phyloP scores from a whole-genome alignment of 53 echinoderm and acorn worm species.

The Stichopus horrens region DNA sequence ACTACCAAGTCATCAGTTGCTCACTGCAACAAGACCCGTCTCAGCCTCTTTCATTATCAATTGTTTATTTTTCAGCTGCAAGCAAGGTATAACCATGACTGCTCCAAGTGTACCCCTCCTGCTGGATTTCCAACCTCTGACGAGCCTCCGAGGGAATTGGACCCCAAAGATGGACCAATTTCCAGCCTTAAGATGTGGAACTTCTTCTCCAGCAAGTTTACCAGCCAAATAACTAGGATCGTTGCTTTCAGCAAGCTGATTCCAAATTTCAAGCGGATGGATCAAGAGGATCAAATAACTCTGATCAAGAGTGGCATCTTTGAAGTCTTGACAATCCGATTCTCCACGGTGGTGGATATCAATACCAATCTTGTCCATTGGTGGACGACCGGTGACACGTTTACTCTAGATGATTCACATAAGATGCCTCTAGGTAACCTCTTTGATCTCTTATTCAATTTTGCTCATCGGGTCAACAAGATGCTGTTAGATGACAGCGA shows the following conservation, averaged over 20 bases:
- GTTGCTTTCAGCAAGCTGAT: slow-evolving; percentile 98
- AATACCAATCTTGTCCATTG: slow-evolving; percentile 88
- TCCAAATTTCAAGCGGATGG: slow-evolving; percentile 90
- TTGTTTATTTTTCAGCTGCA: slow-evolving; percentile 59
- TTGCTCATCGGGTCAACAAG: slow-evolving; percentile 82
- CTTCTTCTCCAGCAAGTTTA: slow-evolving; percentile 99
- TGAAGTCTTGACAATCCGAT: slow-evolving; percentile 92
- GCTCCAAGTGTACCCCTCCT: slow-evolving; percentile 89
- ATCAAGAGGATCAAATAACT: slow-evolving; percentile 96
- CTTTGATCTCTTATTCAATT: slow-evolving; percentile 94
- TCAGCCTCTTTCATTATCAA: too few species aligned
- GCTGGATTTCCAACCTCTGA: slow-evolving; percentile 83
- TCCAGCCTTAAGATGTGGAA: slow-evolving; percentile 91
- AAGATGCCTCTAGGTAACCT: slow-evolving; percentile 96
- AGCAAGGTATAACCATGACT: slow-evolving; percentile 92
- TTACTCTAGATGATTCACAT: slow-evolving; percentile 82
- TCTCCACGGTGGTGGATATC: slow-evolving; percentile 89
- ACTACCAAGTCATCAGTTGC: too few species aligned
- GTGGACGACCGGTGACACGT: slow-evolving; percentile 98
- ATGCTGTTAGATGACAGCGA: slow-evolving; percentile 96
- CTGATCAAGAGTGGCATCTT: slow-evolving; percentile 97
- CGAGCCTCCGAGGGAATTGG: slow-evolving; percentile 84
- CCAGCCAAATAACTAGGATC: slow-evolving; percentile 95
- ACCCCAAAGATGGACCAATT: slow-evolving; percentile 65
- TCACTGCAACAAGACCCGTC: too few species aligned